Conservation (phyloP, 2,888 invertebrate species). For the Stenotaenia linearis region DNA sequence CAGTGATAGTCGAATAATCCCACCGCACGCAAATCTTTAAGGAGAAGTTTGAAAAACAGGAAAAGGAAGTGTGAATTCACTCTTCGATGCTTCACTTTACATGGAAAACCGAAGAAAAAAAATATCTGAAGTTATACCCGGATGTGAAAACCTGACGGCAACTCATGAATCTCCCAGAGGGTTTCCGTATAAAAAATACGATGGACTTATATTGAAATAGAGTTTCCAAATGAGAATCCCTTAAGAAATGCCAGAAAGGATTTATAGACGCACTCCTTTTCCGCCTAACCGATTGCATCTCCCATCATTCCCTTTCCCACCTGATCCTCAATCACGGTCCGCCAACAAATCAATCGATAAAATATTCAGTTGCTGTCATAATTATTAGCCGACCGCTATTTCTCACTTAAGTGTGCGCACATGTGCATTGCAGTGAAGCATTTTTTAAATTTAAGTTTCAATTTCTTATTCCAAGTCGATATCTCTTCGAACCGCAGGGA, state of each 20-base stretch:
- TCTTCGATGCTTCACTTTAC: no score
- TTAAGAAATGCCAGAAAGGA: background rate
- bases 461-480: background rate
- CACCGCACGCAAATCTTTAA: no score
- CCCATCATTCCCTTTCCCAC: no score
- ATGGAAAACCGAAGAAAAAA: background rate
- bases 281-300: background rate
- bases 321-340: background rate
- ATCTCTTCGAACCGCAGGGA: background rate
- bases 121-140: background rate
- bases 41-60: no score
- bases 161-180: background rate
- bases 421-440: background rate
- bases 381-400: no score
- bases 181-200: background rate
- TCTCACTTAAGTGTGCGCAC: background rate
- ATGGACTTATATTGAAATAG: conserved; percentile 8
- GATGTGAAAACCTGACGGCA: background rate
- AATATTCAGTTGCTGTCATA: no score
- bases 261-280: background rate
- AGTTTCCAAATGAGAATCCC: background rate
- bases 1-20: no score
- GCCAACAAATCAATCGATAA: background rate
- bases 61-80: no score
- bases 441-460: background rate